Percentiles rank a stretch among this genome's conserved stretches.
Conservation (phyloP, 1,140 invertebrate genomes). For the Bombus confusus region DNA sequence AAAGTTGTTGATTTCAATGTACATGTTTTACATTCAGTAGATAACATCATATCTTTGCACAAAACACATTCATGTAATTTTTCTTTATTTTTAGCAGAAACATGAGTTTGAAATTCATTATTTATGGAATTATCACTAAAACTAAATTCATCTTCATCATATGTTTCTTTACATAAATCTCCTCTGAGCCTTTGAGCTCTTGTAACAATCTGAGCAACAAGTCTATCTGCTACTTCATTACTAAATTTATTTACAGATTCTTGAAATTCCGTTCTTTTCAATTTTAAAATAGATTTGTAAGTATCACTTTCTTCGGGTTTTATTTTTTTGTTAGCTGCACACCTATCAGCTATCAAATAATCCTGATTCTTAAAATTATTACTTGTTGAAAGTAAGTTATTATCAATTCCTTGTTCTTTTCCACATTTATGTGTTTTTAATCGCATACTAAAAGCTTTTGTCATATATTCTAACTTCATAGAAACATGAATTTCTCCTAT, state of each 20-base stretch:
- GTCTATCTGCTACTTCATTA: slow-evolving; percentile 69
- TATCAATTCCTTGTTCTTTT: slow-evolving; percentile 48
- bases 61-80: slow-evolving; percentile 70
- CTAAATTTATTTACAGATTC: slow-evolving; percentile 56
- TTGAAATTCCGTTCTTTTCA: slow-evolving; percentile 58
- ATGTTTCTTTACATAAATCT: slow-evolving; percentile 70
- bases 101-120: slow-evolving; percentile 41
- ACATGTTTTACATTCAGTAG: slow-evolving; percentile 72
- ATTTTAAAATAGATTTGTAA: slow-evolving; percentile 70
- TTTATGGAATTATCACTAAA: slow-evolving; percentile 59
- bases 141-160: slow-evolving; percentile 64
- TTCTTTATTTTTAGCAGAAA: slow-evolving; percentile 54
- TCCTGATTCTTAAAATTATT: slow-evolving; percentile 17
- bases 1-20: slow-evolving; percentile 72
- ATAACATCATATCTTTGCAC: slow-evolving; percentile 70
- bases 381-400: neutral
- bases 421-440: slow-evolving; percentile 31
- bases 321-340: neutral
- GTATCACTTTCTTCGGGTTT: slow-evolving; percentile 25
- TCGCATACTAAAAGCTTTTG: slow-evolving; percentile 47
- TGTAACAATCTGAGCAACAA: slow-evolving; percentile 74
- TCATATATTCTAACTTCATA: slow-evolving; percentile 66
- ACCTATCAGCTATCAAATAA: neutral
- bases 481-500: slow-evolving; percentile 74
- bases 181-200: slow-evolving; percentile 74